These are phyloP conservation scores for Clarias magur DNA, from an alignment of 2,113 vertebrate species.

Conservation along the genomic window DNA sequence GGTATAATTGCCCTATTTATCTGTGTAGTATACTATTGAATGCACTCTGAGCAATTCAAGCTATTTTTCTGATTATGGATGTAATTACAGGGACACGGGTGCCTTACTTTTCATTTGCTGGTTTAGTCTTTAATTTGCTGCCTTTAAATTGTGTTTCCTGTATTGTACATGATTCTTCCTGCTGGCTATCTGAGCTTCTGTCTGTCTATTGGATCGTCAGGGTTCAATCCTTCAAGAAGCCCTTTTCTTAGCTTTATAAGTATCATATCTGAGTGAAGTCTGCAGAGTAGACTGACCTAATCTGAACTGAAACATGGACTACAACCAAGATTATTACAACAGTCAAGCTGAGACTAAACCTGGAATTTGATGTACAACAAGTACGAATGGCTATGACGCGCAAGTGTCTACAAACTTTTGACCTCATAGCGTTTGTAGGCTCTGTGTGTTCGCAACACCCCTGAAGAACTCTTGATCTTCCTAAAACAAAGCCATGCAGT, in stretches of 20 bases:
- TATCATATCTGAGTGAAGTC: background rate
- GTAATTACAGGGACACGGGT: conserved; percentile 57
- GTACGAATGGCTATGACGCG: background rate
- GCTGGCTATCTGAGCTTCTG: background rate
- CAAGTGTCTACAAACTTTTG: background rate
- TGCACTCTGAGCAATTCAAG: conserved; percentile 55
- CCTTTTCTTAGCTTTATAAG: background rate
- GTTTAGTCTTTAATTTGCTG: conserved; percentile 54
- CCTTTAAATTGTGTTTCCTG: conserved; percentile 42
- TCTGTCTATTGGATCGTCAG: background rate
- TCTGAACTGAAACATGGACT: too few relatives aligned
- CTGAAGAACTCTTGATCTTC: background rate
- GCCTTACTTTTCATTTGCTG: conserved; percentile 51
- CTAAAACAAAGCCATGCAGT: background rate
- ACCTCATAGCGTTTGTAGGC: background rate
- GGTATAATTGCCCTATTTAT: conserved; percentile 62
- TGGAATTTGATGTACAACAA: background rate
- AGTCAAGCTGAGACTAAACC: background rate
- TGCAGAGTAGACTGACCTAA: too few relatives aligned
- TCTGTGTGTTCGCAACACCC: background rate
- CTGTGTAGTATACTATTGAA: conserved; percentile 59
- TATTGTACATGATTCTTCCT: background rate
- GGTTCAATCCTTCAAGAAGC: background rate
- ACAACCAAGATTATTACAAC: background rate
- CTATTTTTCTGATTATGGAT: conserved; percentile 68